phyloP scores from a whole-genome alignment of 2,888 invertebrate species.

The Melieria picta region DNA sequence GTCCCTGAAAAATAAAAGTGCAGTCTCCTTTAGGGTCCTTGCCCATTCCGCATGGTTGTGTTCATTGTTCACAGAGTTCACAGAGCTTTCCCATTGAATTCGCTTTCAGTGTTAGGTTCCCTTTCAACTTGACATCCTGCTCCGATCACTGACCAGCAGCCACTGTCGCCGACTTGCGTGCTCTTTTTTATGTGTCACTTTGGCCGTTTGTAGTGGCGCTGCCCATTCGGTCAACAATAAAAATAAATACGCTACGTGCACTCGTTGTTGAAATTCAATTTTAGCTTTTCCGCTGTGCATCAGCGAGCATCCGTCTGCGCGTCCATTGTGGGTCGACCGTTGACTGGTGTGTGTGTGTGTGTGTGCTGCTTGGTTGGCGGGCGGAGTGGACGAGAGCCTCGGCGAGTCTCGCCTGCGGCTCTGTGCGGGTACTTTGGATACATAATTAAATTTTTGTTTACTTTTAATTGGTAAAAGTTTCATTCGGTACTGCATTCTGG shows the following conservation, averaged over 20 bases:
- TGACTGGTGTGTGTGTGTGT: not conserved
- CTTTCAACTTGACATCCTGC: no score
- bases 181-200: not conserved
- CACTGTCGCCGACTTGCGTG: no score
- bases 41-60: no score
- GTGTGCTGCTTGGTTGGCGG: not conserved
- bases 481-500: slow-evolving; percentile 30
- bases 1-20: no score
- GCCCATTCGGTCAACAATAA: slow-evolving; percentile 14
- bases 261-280: slow-evolving; percentile 50
- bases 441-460: slow-evolving; percentile 61
- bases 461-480: slow-evolving; percentile 56
- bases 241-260: not conserved
- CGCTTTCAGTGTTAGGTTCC: no score
- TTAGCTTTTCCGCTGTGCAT: slow-evolving; percentile 39
- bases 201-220: slow-evolving; percentile 16
- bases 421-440: slow-evolving; percentile 44
- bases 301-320: not conserved
- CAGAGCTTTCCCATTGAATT: no score
- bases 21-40: no score
- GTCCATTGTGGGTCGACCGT: not conserved
- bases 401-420: slow-evolving; percentile 39
- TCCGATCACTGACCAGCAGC: no score
- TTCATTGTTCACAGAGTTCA: no score
- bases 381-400: not conserved